Evolutionary conservation across 2,888 invertebrate species (phyloP).

Genomic region (Galeopsomyia nigrocyanea): DNA sequence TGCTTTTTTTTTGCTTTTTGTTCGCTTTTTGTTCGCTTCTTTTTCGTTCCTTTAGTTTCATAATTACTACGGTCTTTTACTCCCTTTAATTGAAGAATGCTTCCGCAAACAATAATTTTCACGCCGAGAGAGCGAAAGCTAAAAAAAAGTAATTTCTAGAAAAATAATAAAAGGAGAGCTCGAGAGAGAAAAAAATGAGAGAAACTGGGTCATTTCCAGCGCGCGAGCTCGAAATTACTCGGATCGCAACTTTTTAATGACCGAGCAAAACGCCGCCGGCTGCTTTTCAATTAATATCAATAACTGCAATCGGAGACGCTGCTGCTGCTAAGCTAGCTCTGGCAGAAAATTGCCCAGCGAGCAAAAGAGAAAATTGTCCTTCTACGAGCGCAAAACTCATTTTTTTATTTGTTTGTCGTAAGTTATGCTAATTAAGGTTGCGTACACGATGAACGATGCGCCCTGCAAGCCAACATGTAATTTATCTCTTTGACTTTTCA

Average conservation of each 20-base stretch:
- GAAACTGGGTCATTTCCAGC: background rate
- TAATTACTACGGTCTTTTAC: background rate
- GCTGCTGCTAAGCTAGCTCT: no score
- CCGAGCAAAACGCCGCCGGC: background rate
- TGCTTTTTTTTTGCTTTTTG: background rate
- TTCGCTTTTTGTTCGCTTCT: background rate
- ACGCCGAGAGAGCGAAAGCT: no score
- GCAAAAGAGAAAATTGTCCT: background rate
- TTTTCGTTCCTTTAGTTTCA: background rate
- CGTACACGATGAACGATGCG: no score
- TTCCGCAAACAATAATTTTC: no score
- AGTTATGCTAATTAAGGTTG: conserved; percentile 23
- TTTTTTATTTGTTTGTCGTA: background rate
- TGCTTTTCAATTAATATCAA: conserved; percentile 48
- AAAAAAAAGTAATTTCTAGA: no score
- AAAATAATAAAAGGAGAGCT: conserved; percentile 1
- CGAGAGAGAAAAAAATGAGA: background rate
- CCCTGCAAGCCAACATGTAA: no score
- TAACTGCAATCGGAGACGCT: conserved; percentile 24
- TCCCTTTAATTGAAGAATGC: background rate
- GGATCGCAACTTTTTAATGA: conserved; percentile 41
- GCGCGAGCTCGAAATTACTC: conserved; percentile 9
- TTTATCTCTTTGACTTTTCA: no score
- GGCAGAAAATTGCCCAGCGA: background rate
- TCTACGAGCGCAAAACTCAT: background rate